phyloP scores from a whole-genome alignment of 2,888 invertebrate genomes.

The Petrolisthes manimaculis region DNA sequence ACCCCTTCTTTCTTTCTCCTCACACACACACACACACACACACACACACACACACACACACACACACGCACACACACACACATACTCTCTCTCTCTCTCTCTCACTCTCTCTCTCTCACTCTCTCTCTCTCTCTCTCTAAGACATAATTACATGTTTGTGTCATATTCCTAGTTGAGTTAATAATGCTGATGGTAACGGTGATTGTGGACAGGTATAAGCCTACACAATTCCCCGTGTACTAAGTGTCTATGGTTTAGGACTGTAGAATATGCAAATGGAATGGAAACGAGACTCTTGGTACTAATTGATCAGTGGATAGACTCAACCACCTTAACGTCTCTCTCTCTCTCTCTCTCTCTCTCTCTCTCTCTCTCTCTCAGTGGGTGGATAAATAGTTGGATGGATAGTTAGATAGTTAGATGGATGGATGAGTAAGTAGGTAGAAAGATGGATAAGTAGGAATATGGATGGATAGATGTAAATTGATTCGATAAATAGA shows the following conservation, averaged over 20 bases:
- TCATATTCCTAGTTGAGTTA: no score
- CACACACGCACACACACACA: conserved; percentile 22
- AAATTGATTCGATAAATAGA: not conserved
- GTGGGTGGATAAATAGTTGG: not conserved
- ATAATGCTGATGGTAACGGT: no score
- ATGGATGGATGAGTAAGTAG: not conserved
- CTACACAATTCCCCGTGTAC: no score
- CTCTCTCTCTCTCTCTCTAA: not conserved
- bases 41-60: conserved; percentile 22
- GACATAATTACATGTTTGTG: no score
- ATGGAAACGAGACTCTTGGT: no score
- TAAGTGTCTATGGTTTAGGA: no score
- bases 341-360: conserved; percentile 7
- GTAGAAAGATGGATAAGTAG: not conserved
- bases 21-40: not conserved
- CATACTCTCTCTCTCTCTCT: conserved; percentile 11
- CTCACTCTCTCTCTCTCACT: not conserved
- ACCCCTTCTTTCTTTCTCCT: not conserved
- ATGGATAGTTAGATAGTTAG: not conserved
- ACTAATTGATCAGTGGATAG: no score
- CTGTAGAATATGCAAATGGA: no score
- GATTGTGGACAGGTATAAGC: no score
- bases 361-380: not conserved
- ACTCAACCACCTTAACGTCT: no score
- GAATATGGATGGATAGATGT: conserved; percentile 6